These are phyloP conservation scores for Cynodonichthys magdalenae DNA, from an alignment of 2,797 vertebrate genomes.

Conservation along the genomic window DNA sequence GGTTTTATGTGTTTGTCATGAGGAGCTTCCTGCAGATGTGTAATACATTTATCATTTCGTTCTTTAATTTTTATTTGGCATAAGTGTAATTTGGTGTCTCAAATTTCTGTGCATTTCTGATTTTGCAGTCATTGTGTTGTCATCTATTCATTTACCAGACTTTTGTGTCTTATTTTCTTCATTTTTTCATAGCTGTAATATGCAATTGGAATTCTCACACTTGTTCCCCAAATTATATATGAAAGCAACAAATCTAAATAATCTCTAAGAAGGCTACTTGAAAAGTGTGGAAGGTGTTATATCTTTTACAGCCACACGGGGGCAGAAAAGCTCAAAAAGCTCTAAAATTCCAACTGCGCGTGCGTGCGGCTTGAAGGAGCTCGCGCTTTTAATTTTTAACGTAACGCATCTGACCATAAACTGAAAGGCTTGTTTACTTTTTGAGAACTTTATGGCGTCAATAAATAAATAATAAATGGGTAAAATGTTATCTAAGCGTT, in stretches of 20 bases:
- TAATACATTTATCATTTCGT: too few species aligned
- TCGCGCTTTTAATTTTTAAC: background rate
- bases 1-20: too few species aligned
- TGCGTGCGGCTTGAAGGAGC: background rate
- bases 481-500: too few species aligned
- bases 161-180: background rate
- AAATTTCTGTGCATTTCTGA: too few species aligned
- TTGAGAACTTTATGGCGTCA: background rate
- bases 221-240: too few species aligned
- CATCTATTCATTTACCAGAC: background rate
- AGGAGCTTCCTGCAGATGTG: too few species aligned
- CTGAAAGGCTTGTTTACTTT: background rate
- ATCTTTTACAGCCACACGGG: slow-evolving; percentile 43
- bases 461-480: background rate
- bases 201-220: too few species aligned
- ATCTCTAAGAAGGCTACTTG: too few species aligned
- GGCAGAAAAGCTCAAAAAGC: slow-evolving; percentile 57
- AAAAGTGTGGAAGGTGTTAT: slow-evolving; percentile 9
- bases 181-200: background rate
- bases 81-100: too few species aligned
- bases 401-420: background rate
- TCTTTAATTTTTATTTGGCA: too few species aligned
- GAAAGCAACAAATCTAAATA: too few species aligned
- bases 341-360: rapidly evolving
- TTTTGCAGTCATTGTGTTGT: too few species aligned